These are phyloP conservation scores for Hypocryptadius cinnamomeus DNA, from an alignment of 2,113 vertebrate species.

Conservation along the genomic window DNA sequence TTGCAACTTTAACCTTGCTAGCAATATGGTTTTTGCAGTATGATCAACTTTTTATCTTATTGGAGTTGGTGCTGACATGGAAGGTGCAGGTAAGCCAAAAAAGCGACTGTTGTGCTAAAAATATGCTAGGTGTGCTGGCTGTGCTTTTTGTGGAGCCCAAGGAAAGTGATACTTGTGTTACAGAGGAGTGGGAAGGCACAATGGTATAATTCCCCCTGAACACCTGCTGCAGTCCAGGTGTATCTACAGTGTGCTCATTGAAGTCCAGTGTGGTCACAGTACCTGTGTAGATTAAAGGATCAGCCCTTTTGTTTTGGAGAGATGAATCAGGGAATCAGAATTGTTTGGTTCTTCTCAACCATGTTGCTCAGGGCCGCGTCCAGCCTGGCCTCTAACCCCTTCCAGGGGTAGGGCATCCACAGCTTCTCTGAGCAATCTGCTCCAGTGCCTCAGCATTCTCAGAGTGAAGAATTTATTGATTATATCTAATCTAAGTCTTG, in stretches of 20 bases:
- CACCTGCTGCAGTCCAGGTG: background rate
- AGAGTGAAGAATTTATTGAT: background rate
- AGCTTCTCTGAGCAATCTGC: background rate
- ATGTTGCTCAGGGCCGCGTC: background rate
- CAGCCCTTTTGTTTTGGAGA: background rate
- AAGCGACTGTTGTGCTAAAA: rapidly evolving
- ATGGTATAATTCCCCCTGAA: background rate
- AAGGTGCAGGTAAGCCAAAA: background rate
- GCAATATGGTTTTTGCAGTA: background rate
- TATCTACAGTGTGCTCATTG: background rate
- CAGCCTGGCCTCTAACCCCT: background rate
- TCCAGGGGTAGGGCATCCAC: background rate
- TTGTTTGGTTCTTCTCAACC: background rate
- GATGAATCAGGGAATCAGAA: background rate
- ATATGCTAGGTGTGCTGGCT: background rate
- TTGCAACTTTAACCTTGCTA: background rate
- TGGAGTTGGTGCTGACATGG: background rate
- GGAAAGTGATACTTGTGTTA: background rate
- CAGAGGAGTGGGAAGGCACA: background rate
- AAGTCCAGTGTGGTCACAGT: background rate
- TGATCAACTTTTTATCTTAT: background rate
- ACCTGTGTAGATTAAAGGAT: background rate
- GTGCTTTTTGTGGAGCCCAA: background rate
- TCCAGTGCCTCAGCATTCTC: background rate
- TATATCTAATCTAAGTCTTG: background rate